phyloP scores from a whole-genome alignment of 2,888 invertebrate genomes.

The Chymomyza caudatula region DNA sequence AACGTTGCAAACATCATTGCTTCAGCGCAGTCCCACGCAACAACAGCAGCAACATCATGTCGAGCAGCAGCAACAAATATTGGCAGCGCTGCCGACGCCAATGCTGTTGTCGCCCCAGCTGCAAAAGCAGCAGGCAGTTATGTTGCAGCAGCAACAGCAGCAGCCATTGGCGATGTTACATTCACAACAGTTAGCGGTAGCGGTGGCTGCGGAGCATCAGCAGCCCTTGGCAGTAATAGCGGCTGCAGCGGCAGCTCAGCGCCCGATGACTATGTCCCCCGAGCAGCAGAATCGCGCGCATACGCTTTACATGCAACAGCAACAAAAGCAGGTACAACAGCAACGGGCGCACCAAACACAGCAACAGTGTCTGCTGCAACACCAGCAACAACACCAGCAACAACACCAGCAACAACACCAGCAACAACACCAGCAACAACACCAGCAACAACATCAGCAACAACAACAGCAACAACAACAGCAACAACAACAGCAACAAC shows the following conservation, averaged over 20 bases:
- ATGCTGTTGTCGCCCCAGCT: conserved; percentile 64
- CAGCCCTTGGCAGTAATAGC: conserved; percentile 49
- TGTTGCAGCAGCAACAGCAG: conserved; percentile 32
- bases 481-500: conserved; percentile 21
- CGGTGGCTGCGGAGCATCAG: conserved; percentile 37
- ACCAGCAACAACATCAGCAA: conserved; percentile 21
- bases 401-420: conserved; percentile 21
- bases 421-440: conserved; percentile 21
- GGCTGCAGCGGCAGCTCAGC: conserved; percentile 45
- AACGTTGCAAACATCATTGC: conserved; percentile 54
- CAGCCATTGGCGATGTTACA: conserved; percentile 2
- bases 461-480: conserved; percentile 18
- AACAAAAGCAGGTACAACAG: conserved; percentile 22
- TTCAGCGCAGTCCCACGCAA: conserved; percentile 56
- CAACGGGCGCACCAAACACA: conserved; percentile 6
- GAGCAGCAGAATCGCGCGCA: conserved; percentile 22
- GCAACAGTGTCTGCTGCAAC: too few species aligned
- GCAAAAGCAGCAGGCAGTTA: conserved; percentile 30
- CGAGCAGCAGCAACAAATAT: conserved; percentile 50
- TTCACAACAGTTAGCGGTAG: conserved; percentile 31
- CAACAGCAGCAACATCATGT: conserved; percentile 39
- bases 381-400: conserved; percentile 13
- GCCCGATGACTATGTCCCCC: conserved; percentile 42
- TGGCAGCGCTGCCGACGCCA: conserved; percentile 61
- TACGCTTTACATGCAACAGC: conserved; percentile 23